A percentile compares a stretch with the other conserved stretches of the same genome.
These are phyloP conservation scores for Microctonus brassicae DNA, from an alignment of 2,888 invertebrate species.

Conservation along the genomic window DNA sequence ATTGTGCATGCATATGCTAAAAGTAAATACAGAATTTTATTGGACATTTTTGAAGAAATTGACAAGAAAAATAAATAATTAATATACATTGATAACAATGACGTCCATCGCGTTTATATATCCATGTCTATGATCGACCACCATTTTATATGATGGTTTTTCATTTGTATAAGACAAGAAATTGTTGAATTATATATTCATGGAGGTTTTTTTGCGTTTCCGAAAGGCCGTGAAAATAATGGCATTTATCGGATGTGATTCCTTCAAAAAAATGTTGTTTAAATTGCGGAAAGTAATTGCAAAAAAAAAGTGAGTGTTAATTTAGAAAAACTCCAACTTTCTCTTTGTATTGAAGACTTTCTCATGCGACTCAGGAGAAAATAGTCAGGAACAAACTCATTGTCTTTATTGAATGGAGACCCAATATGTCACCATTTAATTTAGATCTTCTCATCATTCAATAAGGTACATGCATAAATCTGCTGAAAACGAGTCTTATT, in stretches of 20 bases:
- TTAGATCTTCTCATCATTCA: too few relatives aligned
- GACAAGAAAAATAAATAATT: neutral
- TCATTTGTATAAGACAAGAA: neutral
- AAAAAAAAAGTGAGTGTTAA: neutral
- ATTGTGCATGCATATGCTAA: neutral
- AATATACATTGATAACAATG: neutral
- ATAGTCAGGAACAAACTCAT: too few relatives aligned
- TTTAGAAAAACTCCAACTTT: neutral
- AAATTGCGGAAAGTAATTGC: neutral
- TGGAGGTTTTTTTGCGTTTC: neutral
- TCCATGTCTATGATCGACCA: neutral
- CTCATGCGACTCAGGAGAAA: too few relatives aligned
- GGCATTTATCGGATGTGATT: neutral
- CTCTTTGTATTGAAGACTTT: neutral
- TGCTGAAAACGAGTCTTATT: too few relatives aligned
- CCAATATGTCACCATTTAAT: too few relatives aligned
- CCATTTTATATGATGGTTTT: neutral
- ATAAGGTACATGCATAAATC: too few relatives aligned
- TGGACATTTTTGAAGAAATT: neutral
- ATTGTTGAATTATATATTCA: neutral
- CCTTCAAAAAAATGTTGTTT: neutral
- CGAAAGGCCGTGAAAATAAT: neutral
- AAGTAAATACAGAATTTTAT: neutral
- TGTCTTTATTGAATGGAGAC: too few relatives aligned
- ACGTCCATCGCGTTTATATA: neutral